Percentiles rank a stretch among this genome's conserved stretches.
Evolutionary conservation across 2,888 invertebrate genomes (phyloP).

Genomic region (Dysmachus trigonus): DNA sequence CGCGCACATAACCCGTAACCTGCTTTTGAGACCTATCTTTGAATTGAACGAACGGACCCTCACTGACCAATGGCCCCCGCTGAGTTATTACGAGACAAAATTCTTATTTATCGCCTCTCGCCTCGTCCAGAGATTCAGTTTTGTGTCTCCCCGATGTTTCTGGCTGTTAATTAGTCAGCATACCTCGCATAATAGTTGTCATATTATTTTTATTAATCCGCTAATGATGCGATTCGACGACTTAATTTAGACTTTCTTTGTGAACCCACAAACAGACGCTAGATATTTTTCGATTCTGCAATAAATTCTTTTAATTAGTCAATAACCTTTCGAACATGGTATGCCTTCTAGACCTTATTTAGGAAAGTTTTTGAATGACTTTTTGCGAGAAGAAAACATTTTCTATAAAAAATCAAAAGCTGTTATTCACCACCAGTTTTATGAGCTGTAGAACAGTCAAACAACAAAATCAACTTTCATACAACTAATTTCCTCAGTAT

Average conservation of each 20-base stretch:
- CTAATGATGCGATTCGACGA: slow-evolving; percentile 23
- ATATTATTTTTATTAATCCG: slow-evolving; percentile 60
- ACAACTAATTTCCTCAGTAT: neutral
- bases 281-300: neutral
- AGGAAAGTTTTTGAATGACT: neutral
- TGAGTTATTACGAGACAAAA: slow-evolving; percentile 65
- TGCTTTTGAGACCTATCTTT: slow-evolving; percentile 13
- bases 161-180: slow-evolving; percentile 65
- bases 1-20: neutral
- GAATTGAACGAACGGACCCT: neutral
- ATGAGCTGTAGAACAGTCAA: neutral
- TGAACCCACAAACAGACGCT: neutral
- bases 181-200: slow-evolving; percentile 65
- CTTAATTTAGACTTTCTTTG: slow-evolving; percentile 12
- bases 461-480: neutral
- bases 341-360: neutral
- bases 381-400: neutral
- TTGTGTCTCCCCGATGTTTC: slow-evolving; percentile 49
- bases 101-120: slow-evolving; percentile 65
- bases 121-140: slow-evolving; percentile 59
- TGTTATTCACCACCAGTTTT: neutral
- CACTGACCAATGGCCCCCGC: slow-evolving; percentile 60
- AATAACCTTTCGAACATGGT: neutral
- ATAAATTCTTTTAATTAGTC: neutral
- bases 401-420: neutral